A percentile compares a stretch with the other conserved stretches of the same genome.
Conservation (phyloP, 2,888 invertebrate genomes). For the Lepidonotus clava region DNA sequence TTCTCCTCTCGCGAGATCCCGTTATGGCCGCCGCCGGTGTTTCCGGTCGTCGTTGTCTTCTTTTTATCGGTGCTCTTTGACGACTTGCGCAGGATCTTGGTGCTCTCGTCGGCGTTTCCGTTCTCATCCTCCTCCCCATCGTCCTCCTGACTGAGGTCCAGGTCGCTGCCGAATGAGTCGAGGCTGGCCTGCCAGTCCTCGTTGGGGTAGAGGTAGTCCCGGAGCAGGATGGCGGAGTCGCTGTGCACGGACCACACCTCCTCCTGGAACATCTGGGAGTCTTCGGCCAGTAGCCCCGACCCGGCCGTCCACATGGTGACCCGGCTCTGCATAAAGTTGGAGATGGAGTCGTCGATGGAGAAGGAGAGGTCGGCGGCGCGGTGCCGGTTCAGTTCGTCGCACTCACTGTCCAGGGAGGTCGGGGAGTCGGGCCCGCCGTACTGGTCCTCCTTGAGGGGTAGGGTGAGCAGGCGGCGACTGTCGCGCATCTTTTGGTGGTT, state of each 20-base stretch:
- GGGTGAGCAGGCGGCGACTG: conserved; percentile 13
- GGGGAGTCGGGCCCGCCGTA: not conserved
- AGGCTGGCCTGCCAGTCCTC: conserved; percentile 40
- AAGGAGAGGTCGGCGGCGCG: conserved; percentile 1
- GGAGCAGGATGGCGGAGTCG: conserved; percentile 21
- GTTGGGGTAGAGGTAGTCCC: conserved; percentile 30
- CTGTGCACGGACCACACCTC: conserved; percentile 31
- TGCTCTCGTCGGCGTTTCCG: conserved; percentile 23
- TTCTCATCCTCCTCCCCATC: conserved; percentile 9
- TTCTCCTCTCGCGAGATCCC: not conserved
- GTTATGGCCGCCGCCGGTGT: not conserved
- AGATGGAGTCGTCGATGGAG: conserved; percentile 36
- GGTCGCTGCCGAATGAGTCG: conserved; percentile 37
- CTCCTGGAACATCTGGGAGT: not conserved
- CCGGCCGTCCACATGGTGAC: conserved; percentile 33
- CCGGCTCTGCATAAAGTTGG: conserved; percentile 32
- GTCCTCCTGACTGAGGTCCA: not conserved
- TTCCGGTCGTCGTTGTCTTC: not conserved
- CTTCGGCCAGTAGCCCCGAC: not conserved
- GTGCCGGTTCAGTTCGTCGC: conserved; percentile 31
- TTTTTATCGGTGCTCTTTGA: not conserved
- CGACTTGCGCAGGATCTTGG: not conserved
- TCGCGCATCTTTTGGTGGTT: not conserved
- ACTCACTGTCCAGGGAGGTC: not conserved
- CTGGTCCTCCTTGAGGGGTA: conserved; percentile 12